These are phyloP conservation scores for Corythornis leucogaster DNA, from an alignment of 2,797 vertebrate species.

Conservation along the genomic window DNA sequence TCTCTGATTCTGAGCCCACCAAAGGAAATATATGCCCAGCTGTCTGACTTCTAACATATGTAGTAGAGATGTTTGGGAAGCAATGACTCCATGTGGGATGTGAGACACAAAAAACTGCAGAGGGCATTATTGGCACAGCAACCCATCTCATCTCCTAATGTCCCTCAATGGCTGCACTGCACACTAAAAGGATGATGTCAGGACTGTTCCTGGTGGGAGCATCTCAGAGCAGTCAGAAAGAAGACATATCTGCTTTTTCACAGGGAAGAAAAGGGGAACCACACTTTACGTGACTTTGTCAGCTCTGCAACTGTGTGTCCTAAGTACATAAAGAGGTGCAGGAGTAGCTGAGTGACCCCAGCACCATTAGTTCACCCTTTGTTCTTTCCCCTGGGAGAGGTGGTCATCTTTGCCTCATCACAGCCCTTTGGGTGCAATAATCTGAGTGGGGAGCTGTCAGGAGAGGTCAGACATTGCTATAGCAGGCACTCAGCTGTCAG, in stretches of 20 bases:
- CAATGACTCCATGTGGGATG: neutral
- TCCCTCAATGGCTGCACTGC: neutral
- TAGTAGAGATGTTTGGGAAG: neutral
- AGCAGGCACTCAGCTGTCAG: neutral
- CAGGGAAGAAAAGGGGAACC: neutral
- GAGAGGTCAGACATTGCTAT: neutral
- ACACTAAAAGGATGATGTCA: neutral
- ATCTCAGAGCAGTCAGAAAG: neutral
- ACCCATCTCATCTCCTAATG: neutral
- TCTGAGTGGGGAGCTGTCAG: neutral
- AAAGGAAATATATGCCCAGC: neutral
- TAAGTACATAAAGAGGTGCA: neutral
- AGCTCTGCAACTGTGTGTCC: neutral
- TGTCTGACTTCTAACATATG: neutral
- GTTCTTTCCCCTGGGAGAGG: neutral
- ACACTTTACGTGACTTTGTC: neutral
- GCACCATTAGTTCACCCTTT: slow-evolving; percentile 23
- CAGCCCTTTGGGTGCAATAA: neutral
- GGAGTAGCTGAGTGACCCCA: neutral
- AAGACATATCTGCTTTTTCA: neutral
- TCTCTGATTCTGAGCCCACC: neutral
- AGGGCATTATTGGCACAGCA: neutral
- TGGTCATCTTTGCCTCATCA: neutral
- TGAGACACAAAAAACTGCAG: neutral
- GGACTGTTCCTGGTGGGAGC: neutral